Percentiles rank a stretch among this genome's conserved stretches.
Evolutionary conservation across 2,888 invertebrate genomes (phyloP).

Genomic region (Leptopilina drosophilae): DNA sequence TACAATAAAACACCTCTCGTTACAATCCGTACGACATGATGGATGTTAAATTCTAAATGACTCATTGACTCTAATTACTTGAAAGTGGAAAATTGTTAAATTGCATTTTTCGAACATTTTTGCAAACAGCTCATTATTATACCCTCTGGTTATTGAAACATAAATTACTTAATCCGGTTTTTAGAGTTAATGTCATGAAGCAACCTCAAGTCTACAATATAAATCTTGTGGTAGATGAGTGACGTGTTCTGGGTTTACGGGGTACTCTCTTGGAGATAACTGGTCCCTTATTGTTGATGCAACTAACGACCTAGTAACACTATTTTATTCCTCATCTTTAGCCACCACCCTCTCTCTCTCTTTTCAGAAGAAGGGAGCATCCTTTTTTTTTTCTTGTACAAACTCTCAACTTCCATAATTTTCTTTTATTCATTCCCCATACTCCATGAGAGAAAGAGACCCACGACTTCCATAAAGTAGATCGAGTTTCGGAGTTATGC

Average conservation of each 20-base stretch:
- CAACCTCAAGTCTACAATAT: conserved; percentile 1
- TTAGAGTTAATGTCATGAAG: conserved; percentile 19
- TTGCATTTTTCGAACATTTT: not conserved
- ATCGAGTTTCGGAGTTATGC: conserved; percentile 44
- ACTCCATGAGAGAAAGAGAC: conserved; percentile 29
- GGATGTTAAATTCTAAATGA: conserved; percentile 9
- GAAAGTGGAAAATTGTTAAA: not conserved
- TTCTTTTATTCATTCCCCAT: conserved; percentile 20
- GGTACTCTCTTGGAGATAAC: conserved; percentile 55
- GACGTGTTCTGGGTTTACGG: conserved; percentile 31
- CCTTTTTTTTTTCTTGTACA: conserved; percentile 47
- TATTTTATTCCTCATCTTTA: conserved; percentile 59
- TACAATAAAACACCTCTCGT: no score
- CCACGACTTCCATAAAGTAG: conserved; percentile 42
- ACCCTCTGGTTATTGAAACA: conserved; percentile 23
- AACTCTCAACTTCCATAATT: conserved; percentile 41
- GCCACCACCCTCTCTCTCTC: conserved; percentile 34
- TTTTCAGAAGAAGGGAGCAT: not conserved
- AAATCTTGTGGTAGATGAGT: conserved; percentile 34
- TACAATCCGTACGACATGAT: no score
- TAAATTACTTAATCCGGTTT: conserved; percentile 33
- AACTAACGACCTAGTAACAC: conserved; percentile 64
- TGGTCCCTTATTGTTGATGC: conserved; percentile 57
- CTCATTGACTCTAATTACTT: conserved; percentile 23
- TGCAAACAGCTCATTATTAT: conserved; percentile 22